Evolutionary conservation across 2,888 invertebrate species (phyloP).

Genomic region (Seladonia tumulorum): DNA sequence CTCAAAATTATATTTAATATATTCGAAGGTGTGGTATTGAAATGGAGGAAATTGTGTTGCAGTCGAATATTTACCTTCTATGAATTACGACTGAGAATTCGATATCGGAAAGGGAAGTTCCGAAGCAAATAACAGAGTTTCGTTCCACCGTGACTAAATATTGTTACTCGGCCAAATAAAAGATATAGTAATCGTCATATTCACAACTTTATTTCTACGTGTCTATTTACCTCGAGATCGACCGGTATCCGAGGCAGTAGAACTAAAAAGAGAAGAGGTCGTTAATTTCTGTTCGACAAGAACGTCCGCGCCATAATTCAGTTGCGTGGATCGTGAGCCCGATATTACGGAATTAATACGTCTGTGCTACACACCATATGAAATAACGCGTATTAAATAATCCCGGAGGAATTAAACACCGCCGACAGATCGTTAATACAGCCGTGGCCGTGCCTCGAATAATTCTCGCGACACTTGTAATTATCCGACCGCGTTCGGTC

Average conservation of each 20-base stretch:
- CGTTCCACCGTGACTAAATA: not conserved
- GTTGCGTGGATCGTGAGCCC: not conserved
- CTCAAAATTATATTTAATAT: not conserved
- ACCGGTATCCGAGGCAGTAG: not conserved
- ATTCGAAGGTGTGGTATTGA: not conserved
- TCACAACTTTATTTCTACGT: not conserved
- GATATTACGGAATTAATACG: slow-evolving; percentile 36
- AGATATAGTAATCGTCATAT: not conserved
- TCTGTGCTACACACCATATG: not conserved
- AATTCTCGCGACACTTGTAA: slow-evolving; percentile 39
- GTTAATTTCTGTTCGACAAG: not conserved
- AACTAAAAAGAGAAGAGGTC: not conserved
- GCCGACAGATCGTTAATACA: slow-evolving; percentile 43
- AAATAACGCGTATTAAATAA: slow-evolving; percentile 51
- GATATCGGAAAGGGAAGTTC: no score
- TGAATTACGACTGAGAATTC: not conserved
- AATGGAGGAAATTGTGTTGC: not conserved
- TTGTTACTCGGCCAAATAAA: not conserved
- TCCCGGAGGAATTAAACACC: slow-evolving; percentile 40
- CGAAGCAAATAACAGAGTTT: no score
- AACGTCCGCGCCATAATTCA: slow-evolving; percentile 19
- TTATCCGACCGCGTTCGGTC: slow-evolving; percentile 22
- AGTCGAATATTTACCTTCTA: not conserved
- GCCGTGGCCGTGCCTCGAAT: slow-evolving; percentile 24
- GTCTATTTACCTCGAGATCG: not conserved